phyloP scores from a whole-genome alignment of 1,140 invertebrate genomes.

The Heterodera schachtii region DNA sequence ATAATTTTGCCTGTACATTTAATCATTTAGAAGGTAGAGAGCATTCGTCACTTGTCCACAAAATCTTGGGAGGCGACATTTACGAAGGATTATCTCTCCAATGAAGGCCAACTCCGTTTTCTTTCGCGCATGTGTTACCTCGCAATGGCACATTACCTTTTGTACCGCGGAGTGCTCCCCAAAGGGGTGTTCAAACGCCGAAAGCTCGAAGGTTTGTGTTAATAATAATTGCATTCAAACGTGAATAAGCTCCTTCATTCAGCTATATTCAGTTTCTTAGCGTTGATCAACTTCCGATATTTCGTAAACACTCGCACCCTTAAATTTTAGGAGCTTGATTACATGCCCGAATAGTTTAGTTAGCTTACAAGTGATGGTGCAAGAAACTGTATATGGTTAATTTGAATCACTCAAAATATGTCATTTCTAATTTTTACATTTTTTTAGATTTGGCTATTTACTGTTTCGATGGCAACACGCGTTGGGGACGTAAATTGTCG shows the following conservation, averaged over 20 bases:
- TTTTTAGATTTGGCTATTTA: conserved; percentile 34
- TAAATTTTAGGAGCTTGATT: no score
- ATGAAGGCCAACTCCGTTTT: conserved; percentile 29
- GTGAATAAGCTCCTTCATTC: no score
- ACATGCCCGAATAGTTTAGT: no score
- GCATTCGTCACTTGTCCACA: not conserved
- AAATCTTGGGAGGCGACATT: conserved; percentile 29
- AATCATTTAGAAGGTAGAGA: not conserved
- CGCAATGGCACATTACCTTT: conserved; percentile 39
- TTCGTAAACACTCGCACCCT: not conserved
- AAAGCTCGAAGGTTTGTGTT: not conserved
- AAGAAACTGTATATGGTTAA: no score
- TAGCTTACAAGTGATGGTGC: no score
- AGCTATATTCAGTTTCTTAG: conserved; percentile 5
- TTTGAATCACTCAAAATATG: no score
- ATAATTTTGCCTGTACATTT: not conserved
- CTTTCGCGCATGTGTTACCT: conserved; percentile 41
- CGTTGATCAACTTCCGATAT: not conserved
- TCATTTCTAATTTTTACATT: no score
- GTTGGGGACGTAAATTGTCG: conserved; percentile 35
- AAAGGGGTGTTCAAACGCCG: conserved; percentile 34
- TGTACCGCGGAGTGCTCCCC: conserved; percentile 36
- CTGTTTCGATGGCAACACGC: conserved; percentile 29
- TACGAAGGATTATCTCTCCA: conserved; percentile 5
- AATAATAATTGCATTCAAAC: not conserved